Percentiles rank a stretch among this genome's conserved stretches.
phyloP scores from a whole-genome alignment of 2,797 vertebrate genomes.

The Platalea minor region DNA sequence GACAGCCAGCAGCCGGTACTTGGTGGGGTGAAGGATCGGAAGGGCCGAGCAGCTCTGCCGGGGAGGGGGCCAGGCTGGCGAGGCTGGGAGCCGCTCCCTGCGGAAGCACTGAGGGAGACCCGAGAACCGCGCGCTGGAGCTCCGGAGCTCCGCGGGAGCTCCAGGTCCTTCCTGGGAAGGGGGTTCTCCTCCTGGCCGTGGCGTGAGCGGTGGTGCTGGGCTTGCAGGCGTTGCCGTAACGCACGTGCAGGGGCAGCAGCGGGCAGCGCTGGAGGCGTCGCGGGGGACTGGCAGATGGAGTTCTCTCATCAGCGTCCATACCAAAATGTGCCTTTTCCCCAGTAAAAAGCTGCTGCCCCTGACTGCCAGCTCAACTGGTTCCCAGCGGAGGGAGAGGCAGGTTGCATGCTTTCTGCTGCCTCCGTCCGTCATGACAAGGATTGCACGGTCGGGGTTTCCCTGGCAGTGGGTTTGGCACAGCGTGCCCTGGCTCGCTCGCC shows the following conservation, averaged over 20 bases:
- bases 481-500: background rate
- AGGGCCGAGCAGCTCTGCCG: background rate
- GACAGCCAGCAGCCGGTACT: background rate
- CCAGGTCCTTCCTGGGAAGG: background rate
- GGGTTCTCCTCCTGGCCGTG: background rate
- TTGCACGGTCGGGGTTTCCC: background rate
- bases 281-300: background rate
- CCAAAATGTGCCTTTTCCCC: background rate
- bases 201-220: too few species aligned
- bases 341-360: background rate
- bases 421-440: background rate
- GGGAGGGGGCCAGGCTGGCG: background rate
- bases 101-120: background rate
- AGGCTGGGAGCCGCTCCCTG: background rate
- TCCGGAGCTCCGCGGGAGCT: background rate
- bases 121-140: background rate
- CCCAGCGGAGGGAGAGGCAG: background rate
- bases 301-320: background rate
- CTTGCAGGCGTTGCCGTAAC: fast-evolving
- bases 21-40: too few species aligned
- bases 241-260: background rate
- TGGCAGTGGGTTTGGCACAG: background rate
- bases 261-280: background rate
- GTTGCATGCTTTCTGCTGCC: background rate
- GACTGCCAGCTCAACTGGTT: background rate